Base-by-base conservation (phyloP, 2,888 invertebrate species). In the Leistus spinibarbis region DNA sequence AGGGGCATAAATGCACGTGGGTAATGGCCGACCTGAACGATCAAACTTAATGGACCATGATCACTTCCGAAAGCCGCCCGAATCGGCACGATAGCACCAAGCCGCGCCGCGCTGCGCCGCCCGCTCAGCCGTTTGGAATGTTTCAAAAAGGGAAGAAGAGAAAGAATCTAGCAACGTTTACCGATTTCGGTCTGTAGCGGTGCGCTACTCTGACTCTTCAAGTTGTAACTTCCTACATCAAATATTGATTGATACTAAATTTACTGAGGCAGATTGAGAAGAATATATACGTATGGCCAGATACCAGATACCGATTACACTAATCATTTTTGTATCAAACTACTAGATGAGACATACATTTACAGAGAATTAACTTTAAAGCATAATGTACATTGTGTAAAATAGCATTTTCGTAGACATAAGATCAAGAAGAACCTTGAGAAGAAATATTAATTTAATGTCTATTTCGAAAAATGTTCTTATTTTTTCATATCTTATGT, bases 1-100 rank as follows among this genome's bases (percentile, higher is more conserved):
- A 57, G 57, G 65, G 27, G 72, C 71, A 71, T 71, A 71, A 71
- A 71, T 71, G 71, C 71, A 71, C 71, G 64, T 71, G 69, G 16
- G 70, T 23, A 20, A 54, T 62, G 64, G 69, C 23, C 40, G 63
- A 63, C 63, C 70, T 62, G 17, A 57, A 24, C 69, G 69, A 57
- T 69, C 56, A 69, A 69, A 69, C 69, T 69, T 69, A 69, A 69
- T 69, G 69, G 54, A 69, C 23, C 69, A 24, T 69, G 69, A 54
- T 69, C 57, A 22, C 22, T 60, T 60, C 60, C 60, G 60, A 60
- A 60, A 60, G 60, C 60, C 22, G 22, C 60, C 20, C 60, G 40
- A 40, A 10, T 13, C 40, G 40, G 40, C 40, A 5, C 40, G 40
- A 13, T 13, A 7, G 40, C 40, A n/a, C n/a, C n/a, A n/a, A 3